Percentiles rank a stretch among this genome's conserved stretches.
These are phyloP conservation scores for Phoenicopterus ruber DNA, from an alignment of 2,113 vertebrate genomes.

Conservation along the genomic window DNA sequence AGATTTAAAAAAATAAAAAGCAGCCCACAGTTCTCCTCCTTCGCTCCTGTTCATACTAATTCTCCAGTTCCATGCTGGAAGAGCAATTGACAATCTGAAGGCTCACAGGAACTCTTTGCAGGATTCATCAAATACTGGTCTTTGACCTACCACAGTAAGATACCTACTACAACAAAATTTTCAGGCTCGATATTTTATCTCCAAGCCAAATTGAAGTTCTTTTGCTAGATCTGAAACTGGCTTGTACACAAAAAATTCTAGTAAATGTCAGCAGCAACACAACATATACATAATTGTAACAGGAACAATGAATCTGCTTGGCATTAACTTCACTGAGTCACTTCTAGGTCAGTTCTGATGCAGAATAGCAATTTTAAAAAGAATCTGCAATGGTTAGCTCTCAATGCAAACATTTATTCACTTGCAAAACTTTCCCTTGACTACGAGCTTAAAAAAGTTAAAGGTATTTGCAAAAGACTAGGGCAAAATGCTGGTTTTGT, in stretches of 20 bases:
- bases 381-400: neutral
- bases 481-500: neutral
- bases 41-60: neutral
- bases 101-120: neutral
- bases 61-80: neutral
- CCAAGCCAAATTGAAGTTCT: neutral
- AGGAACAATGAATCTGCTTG: neutral
- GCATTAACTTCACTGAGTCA: neutral
- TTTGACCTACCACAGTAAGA: neutral
- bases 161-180: neutral
- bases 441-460: neutral
- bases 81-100: neutral
- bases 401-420: fast-evolving
- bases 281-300: neutral
- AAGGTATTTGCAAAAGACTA: neutral
- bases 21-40: neutral
- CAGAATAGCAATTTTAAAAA: neutral
- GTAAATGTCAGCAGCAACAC: neutral
- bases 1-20: neutral
- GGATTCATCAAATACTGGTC: neutral
- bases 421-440: neutral
- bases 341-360: neutral
- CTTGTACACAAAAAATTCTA: neutral
- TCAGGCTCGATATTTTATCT: neutral
- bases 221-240: neutral